Percentiles rank a stretch among this genome's conserved stretches.
phyloP scores from a whole-genome alignment of 2,113 vertebrate species.

The Myrmophylax atrothorax region DNA sequence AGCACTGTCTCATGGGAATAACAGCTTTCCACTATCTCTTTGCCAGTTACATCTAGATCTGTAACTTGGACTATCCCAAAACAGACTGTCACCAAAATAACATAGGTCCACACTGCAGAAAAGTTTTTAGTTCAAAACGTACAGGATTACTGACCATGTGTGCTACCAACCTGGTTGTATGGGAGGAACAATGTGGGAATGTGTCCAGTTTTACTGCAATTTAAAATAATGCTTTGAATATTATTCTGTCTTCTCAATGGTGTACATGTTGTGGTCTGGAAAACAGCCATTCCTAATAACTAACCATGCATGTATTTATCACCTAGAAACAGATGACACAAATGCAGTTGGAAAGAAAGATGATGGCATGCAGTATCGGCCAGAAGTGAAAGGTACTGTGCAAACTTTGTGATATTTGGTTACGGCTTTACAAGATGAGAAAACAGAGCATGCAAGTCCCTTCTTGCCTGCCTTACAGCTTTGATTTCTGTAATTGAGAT shows the following conservation, averaged over 20 bases:
- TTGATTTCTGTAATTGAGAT: neutral
- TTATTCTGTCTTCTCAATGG: neutral
- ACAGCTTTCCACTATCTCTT: neutral
- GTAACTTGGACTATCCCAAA: neutral
- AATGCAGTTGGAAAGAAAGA: slow-evolving; percentile 81
- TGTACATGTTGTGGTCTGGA: neutral
- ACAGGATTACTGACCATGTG: neutral
- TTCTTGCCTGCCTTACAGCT: neutral
- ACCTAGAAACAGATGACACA: slow-evolving; percentile 76
- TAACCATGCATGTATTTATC: slow-evolving; percentile 32
- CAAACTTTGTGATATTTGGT: neutral
- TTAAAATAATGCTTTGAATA: neutral
- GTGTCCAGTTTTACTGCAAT: neutral
- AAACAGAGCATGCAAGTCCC: neutral
- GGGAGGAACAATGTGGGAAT: neutral
- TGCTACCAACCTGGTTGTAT: neutral
- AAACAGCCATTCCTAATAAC: neutral
- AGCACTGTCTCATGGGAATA: neutral
- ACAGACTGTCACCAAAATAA: neutral
- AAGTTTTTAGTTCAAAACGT: neutral
- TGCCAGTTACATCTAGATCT: neutral
- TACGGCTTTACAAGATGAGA: neutral
- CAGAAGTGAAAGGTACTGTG: slow-evolving; percentile 82
- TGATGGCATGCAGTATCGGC: slow-evolving; percentile 80
- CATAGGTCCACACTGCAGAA: neutral